These are phyloP conservation scores for Lutjanus campechanus DNA, from an alignment of 2,797 vertebrate genomes.

Conservation along the genomic window DNA sequence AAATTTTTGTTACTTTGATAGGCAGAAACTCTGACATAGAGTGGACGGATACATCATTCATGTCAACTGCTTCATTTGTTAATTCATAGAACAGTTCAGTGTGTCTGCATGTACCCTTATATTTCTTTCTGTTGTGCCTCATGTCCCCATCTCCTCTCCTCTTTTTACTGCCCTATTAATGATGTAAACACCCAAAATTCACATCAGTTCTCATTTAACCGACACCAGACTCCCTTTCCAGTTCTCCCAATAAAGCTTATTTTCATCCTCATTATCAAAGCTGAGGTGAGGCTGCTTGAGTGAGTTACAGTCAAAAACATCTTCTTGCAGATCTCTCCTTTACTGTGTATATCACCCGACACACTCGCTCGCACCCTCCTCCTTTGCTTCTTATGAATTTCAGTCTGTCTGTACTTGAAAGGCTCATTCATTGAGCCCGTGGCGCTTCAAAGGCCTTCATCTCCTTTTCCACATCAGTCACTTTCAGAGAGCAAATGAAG, in stretches of 20 bases:
- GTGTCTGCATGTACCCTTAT: conserved; percentile 5
- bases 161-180: conserved; percentile 25
- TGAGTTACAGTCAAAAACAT: conserved; percentile 38
- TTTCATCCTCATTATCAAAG: conserved; percentile 54
- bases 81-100: not conserved
- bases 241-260: conserved; percentile 39
- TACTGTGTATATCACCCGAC: conserved; percentile 13
- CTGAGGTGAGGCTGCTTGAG: conserved; percentile 35
- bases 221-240: conserved; percentile 24
- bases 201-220: conserved; percentile 39
- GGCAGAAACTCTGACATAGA: not conserved
- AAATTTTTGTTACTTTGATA: not conserved
- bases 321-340: conserved; percentile 30
- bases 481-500: conserved; percentile 53
- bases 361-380: conserved; percentile 5
- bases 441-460: conserved; percentile 54
- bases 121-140: not conserved
- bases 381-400: conserved; percentile 37
- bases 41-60: not conserved
- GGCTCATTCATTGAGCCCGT: conserved; percentile 31
- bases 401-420: conserved; percentile 62
- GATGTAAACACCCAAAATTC: conserved; percentile 24
- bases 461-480: conserved; percentile 43
- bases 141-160: conserved; percentile 6
- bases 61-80: not conserved